Evolutionary conservation across 1,140 invertebrate genomes (phyloP), one percentile per base, ranked within the genome.

Genomic region (fruit fly (Drosophila melanogaster)): DNA sequence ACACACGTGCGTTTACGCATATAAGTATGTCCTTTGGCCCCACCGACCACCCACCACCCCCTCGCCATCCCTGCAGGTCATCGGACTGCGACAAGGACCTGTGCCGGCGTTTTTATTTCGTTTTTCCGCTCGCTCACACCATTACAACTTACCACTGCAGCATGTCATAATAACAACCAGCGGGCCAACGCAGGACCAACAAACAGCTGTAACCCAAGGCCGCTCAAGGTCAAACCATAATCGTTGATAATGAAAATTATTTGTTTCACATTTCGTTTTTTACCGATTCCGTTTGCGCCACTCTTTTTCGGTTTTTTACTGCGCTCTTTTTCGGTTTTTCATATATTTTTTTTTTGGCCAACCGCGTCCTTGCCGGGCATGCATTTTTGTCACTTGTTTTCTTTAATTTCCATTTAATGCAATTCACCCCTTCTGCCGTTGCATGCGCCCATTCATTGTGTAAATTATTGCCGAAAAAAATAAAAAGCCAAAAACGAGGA

Each of bases 171-270:
- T 67, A 62, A 67, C 64, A 69, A 22, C 44, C 71, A 37, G 55
- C 49, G 37, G 30, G 30, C 55, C 15, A 59, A 30, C 17, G 58
- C 55, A 38, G 37, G 24, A 37, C 3, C 62, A 78, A 41, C 54
- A 83, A 30, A 58, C 49, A 17, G 47, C 60, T 75, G 78, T 86
- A 80, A 74, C 73, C 87, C 81, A 90, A 73, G 86, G 87, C 77
- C 81, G 72, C 71, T 79, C 83, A 90, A 91, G 89, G 89, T 91
- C 89, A 85, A 79, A 81, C 77, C 89, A 81, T 90, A 90, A 90
- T 89, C 74, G 89, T 80, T 89, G 89, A 90, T 90, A 90, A 90
- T 90, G 89, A 90, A 90, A 91, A 90, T 85, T 79, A 90, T 90
- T 86, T 79, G 65, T 56, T 80, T 59, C 57, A 10, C 49, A 22